phyloP scores from a whole-genome alignment of 2,888 invertebrate genomes.

The Pyrrhia umbra region DNA sequence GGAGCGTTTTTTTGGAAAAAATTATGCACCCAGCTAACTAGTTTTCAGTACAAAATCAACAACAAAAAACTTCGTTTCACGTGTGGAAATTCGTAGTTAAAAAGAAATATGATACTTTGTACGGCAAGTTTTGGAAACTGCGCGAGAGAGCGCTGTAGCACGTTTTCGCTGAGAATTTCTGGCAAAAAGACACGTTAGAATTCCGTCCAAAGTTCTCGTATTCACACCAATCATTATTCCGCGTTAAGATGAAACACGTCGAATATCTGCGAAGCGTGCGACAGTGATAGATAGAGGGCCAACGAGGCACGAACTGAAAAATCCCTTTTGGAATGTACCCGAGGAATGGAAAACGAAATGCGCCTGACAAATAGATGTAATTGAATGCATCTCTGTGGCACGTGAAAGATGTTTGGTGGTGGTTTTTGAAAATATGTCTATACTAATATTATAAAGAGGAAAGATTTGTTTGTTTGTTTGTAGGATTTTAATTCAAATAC shows the following conservation, averaged over 20 bases:
- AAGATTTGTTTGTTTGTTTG: too few relatives aligned
- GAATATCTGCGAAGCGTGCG: constrained; percentile 37
- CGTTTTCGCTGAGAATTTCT: constrained; percentile 13
- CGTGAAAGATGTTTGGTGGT: constrained; percentile 5
- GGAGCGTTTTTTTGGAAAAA: background rate
- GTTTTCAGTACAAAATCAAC: constrained; percentile 10
- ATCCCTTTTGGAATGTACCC: constrained; percentile 52
- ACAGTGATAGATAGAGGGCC: constrained; percentile 64
- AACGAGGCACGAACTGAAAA: constrained; percentile 59
- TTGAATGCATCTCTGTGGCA: constrained; percentile 36
- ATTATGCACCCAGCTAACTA: constrained; percentile 19
- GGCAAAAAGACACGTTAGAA: constrained; percentile 14
- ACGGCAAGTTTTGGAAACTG: background rate
- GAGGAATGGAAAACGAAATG: constrained; percentile 22
- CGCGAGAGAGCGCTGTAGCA: background rate
- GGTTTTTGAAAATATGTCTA: constrained; percentile 7
- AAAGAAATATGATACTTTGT: constrained; percentile 12
- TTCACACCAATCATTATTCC: constrained; percentile 36
- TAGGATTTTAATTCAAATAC: too few relatives aligned
- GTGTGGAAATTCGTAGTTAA: constrained; percentile 30
- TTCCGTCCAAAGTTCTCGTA: constrained; percentile 37
- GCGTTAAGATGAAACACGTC: constrained; percentile 42
- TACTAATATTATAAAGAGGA: too few relatives aligned
- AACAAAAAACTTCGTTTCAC: constrained; percentile 16
- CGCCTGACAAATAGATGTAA: constrained; percentile 35